Percentiles rank a stretch among this genome's conserved stretches.
phyloP scores from a whole-genome alignment of 2,888 invertebrate species.

The Rotaria macrura region DNA sequence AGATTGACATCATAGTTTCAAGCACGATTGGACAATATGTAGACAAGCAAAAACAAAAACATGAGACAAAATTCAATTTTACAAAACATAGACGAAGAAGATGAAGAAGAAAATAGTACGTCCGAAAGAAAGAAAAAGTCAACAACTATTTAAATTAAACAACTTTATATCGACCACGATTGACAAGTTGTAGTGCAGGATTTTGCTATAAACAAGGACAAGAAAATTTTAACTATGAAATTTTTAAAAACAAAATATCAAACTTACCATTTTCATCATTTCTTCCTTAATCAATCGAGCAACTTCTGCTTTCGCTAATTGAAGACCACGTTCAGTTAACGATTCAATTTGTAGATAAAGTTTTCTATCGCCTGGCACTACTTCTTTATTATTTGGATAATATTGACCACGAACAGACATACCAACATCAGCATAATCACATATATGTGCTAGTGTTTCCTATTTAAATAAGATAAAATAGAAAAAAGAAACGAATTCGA shows the following conservation, averaged over 20 bases:
- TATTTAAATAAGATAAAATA: not conserved
- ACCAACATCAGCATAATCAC: conserved; percentile 96
- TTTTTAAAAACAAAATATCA: not conserved
- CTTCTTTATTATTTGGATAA: conserved; percentile 75
- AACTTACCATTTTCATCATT: conserved; percentile 60
- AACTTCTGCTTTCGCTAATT: conserved; percentile 79
- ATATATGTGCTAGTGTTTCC: conserved; percentile 93
- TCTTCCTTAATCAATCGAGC: conserved; percentile 95
- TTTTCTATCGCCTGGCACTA: conserved; percentile 63
- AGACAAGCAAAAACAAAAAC: not conserved
- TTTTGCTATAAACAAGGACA: not conserved
- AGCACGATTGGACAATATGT: not conserved
- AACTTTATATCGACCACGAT: conserved; percentile 18
- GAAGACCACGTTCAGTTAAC: conserved; percentile 74
- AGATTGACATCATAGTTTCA: not conserved
- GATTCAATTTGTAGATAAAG: conserved; percentile 96
- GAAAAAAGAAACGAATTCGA: no score
- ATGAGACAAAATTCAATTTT: not conserved
- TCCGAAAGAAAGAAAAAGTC: not conserved
- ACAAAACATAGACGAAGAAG: not conserved
- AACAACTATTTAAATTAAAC: not conserved
- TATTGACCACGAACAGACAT: conserved; percentile 91
- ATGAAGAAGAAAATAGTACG: not conserved
- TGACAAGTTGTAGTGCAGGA: conserved; percentile 14
- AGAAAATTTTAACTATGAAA: not conserved